A percentile compares a stretch with the other conserved stretches of the same genome.
These are phyloP conservation scores for Parus major DNA, from an alignment of 2,113 vertebrate genomes.

Conservation along the genomic window DNA sequence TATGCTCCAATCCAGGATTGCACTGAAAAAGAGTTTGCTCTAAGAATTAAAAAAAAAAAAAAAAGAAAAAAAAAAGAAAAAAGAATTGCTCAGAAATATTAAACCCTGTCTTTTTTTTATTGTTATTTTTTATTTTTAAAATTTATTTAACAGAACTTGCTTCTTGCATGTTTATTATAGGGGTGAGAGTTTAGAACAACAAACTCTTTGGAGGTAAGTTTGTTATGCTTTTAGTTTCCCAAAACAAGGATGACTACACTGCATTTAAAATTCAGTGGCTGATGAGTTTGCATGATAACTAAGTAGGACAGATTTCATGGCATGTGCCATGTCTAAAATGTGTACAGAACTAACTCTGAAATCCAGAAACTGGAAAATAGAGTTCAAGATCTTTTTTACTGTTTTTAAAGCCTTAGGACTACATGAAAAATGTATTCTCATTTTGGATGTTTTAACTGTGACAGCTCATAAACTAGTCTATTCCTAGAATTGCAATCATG, in stretches of 20 bases:
- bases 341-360: background rate
- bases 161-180: background rate
- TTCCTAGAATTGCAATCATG: background rate
- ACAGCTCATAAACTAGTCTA: background rate
- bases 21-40: background rate
- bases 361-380: background rate
- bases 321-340: background rate
- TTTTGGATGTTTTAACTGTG: background rate
- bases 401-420: background rate
- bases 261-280: background rate
- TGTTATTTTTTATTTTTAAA: background rate
- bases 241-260: background rate
- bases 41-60: background rate
- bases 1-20: background rate
- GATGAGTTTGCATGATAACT: background rate
- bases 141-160: background rate
- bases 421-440: slow-evolving; percentile 1
- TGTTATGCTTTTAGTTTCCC: background rate
- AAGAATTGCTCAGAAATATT: background rate
- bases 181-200: background rate
- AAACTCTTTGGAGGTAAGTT: background rate
- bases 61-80: background rate
- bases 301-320: background rate
- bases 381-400: background rate
- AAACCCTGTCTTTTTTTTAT: background rate